A percentile compares a stretch with the other conserved stretches of the same genome.
Conservation (phyloP, 2,113 vertebrate species). For the Malurus melanocephalus region DNA sequence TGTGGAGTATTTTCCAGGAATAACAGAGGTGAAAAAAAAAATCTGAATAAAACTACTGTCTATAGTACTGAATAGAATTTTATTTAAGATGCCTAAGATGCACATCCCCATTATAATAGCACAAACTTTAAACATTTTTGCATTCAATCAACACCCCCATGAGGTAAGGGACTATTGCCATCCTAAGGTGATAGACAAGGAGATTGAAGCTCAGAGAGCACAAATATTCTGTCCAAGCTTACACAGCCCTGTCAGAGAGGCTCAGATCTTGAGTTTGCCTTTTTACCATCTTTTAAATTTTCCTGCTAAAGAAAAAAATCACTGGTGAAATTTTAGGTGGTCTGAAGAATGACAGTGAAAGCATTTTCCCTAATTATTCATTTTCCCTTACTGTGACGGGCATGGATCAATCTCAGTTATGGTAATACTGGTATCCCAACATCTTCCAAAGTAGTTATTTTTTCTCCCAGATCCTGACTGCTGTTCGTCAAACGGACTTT, state of each 20-base stretch:
- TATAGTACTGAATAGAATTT: neutral
- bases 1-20: neutral
- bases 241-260: neutral
- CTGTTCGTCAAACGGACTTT: neutral
- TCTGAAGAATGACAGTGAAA: neutral
- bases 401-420: neutral
- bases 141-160: neutral
- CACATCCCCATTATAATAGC: neutral
- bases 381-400: neutral
- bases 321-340: neutral
- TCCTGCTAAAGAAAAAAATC: neutral
- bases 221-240: neutral
- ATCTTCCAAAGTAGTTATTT: neutral
- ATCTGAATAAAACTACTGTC: neutral
- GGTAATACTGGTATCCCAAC: neutral
- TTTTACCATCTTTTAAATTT: neutral
- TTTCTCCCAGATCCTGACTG: neutral
- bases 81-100: neutral
- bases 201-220: neutral
- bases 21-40: neutral
- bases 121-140: neutral
- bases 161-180: neutral
- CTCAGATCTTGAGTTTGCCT: neutral
- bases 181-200: neutral
- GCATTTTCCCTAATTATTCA: neutral